Base-by-base conservation (phyloP, 2,797 vertebrate genomes). In the Merluccius polli region DNA sequence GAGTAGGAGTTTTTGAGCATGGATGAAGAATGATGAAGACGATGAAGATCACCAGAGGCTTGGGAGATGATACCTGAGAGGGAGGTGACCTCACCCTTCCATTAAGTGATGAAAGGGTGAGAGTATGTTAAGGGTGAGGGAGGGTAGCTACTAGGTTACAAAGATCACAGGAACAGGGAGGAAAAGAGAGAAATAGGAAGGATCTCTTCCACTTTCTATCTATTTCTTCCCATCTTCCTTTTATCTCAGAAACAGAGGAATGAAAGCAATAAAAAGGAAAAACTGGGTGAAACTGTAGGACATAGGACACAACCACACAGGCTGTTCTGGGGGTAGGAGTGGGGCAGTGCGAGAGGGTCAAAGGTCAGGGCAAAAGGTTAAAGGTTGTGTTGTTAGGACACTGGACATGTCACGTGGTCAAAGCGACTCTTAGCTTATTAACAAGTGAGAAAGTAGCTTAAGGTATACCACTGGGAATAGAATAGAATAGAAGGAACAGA, bases 351-450 rank as follows among this genome's bases (percentile, higher is more conserved):
- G 4, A 81, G 71, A 79, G 16, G 36, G 87, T 83, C 73, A 81
- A 73, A 44, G 82, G 79, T 86, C 76, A 81, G 76, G 78, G 70
- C 63, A 75, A 73, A 72, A 81, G 29, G 79, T 86, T 75, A 87
- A 71, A 75, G 86, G 83, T 85, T 74, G 13, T 84, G 87, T 85
- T 83, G 86, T 72, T 63, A 77, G 73, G 79, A 89, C 78, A 86
- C 77, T 82, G 67, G 15, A 77, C 35, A 78, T 79, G 81, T 82
- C 72, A 82, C 76, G 15, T 35, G 85, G 85, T 89, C 82, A 87
- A 78, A 78, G 81, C 74, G 68, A 82, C 79, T 78, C 59, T 77
- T 79, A 68, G 76, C 71, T 81, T 83, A 87, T 87, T 87, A 87
- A 87, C 75, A 75, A 73, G 35, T 72, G 75, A 30, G 74, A 84